Conservation (phyloP, 2,113 vertebrate genomes). For the Trichomycterus rosablanca region DNA sequence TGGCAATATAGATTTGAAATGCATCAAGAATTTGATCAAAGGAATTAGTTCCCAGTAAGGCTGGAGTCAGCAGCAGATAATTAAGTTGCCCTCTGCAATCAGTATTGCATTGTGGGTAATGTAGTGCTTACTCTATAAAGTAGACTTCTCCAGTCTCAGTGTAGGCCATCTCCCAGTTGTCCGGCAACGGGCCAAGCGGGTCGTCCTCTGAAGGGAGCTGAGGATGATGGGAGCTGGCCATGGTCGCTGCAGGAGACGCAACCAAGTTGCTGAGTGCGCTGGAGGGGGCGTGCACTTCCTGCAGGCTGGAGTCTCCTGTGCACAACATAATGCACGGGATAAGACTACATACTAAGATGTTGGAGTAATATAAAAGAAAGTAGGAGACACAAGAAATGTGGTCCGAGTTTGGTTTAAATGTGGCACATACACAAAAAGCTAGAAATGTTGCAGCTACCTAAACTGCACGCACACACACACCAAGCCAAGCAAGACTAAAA, state of each 20-base stretch:
- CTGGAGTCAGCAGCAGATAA: not conserved
- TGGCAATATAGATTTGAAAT: too few species aligned
- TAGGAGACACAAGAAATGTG: constrained; percentile 41
- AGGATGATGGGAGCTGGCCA: constrained; percentile 85
- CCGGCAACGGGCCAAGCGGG: constrained; percentile 88
- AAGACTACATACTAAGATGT: constrained; percentile 67
- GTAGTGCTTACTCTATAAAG: constrained; percentile 88
- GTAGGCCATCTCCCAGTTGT: constrained; percentile 99
- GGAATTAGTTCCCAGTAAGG: too few species aligned
- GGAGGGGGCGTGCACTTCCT: constrained; percentile 77
- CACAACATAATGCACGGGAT: constrained; percentile 68
- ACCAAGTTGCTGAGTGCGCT: constrained; percentile 72
- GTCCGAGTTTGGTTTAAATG: constrained; percentile 37
- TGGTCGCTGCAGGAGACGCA: constrained; percentile 81
- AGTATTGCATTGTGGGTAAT: too few species aligned
- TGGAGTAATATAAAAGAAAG: constrained; percentile 51
- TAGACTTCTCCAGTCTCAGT: constrained; percentile 98
- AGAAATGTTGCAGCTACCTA: too few species aligned
- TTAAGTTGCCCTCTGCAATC: too few species aligned
- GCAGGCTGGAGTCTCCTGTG: constrained; percentile 88
- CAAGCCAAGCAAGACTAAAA: not conserved
- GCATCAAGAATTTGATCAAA: too few species aligned
- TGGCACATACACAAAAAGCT: not conserved
- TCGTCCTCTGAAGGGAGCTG: constrained; percentile 68
- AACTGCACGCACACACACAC: constrained; percentile 1